Base-by-base conservation (phyloP, 2,888 invertebrate species). In the Stramonita haemastoma region DNA sequence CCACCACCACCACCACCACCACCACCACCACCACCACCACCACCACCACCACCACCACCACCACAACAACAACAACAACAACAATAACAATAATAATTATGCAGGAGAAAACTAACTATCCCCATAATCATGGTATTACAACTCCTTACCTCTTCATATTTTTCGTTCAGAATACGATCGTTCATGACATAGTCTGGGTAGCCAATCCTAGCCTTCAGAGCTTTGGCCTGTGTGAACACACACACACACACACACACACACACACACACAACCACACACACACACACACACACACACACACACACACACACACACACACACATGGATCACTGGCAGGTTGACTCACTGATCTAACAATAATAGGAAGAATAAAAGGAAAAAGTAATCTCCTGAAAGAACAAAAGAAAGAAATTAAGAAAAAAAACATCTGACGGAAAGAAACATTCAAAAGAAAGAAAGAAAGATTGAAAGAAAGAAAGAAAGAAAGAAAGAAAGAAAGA, bases 181-280 rank as follows among this genome's bases (percentile, higher is more conserved):
- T 98, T 97, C 46, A 98, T 96, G 94, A 99, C 98, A 93, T 98
- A 98, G 94, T 98, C 98, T 0, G 99, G 99, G 95, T 98, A 99
- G 0, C 99, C 99, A 92, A 99, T 98, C 95, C 98, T 97, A 57
- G 98, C 96, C 93, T 97, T 97, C 97, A 98, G 98, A 0, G 97
- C 97, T 92, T 98, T 97, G 0, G 99, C 98, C 96, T 96, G 91
- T 19, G 93, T 91, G 17, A 15, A 79, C 19, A 79, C 79, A 79
- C 34, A 79, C 79, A 79, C 19, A 79, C 79, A 79, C 34, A 79
- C 79, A 79, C 34, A 79, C 79, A 79, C 34, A 79, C 79, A 79
- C 79, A 79, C 32, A 79, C 79, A 79, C 79, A 79, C 34, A 79
- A 32, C 32, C 79, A 79, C 34, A 79, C 79, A 79, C 73, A 73